Percentiles rank a stretch among this genome's conserved stretches.
phyloP scores from a whole-genome alignment of 2,113 vertebrate species.

The Todiramphus saurophagus region DNA sequence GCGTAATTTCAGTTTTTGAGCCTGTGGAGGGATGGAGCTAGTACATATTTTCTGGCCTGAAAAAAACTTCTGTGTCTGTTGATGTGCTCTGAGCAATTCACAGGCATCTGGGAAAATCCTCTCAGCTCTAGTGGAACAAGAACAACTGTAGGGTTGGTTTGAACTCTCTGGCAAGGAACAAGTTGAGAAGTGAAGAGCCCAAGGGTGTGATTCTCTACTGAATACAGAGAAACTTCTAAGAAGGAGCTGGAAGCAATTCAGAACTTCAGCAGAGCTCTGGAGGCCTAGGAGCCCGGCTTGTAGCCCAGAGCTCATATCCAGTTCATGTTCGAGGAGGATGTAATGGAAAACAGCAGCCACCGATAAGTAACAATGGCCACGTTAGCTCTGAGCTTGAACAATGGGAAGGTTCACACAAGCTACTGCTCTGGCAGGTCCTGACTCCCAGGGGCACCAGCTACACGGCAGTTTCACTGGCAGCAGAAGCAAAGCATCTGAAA shows the following conservation, averaged over 20 bases:
- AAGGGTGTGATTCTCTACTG: background rate
- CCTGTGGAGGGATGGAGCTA: background rate
- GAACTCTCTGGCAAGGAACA: background rate
- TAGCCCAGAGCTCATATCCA: constrained; percentile 39
- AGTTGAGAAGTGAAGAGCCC: background rate
- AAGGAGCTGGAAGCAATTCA: constrained; percentile 58
- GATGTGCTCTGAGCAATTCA: background rate
- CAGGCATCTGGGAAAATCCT: background rate
- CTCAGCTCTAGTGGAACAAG: background rate
- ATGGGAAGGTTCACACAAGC: background rate
- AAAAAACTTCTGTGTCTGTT: background rate
- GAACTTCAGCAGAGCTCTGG: background rate
- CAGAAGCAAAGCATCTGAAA: background rate
- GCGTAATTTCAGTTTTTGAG: background rate
- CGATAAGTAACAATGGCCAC: background rate
- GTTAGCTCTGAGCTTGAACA: background rate
- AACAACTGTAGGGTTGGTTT: background rate
- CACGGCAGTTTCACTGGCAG: background rate
- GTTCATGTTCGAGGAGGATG: background rate
- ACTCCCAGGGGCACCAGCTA: background rate
- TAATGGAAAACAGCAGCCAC: constrained; percentile 60
- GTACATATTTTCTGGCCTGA: background rate
- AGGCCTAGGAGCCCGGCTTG: constrained; percentile 9
- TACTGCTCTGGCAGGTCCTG: constrained; percentile 54
- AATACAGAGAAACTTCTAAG: background rate